Evolutionary conservation across 2,888 invertebrate genomes (phyloP).

Genomic region (Agonopterix alstromeriana): DNA sequence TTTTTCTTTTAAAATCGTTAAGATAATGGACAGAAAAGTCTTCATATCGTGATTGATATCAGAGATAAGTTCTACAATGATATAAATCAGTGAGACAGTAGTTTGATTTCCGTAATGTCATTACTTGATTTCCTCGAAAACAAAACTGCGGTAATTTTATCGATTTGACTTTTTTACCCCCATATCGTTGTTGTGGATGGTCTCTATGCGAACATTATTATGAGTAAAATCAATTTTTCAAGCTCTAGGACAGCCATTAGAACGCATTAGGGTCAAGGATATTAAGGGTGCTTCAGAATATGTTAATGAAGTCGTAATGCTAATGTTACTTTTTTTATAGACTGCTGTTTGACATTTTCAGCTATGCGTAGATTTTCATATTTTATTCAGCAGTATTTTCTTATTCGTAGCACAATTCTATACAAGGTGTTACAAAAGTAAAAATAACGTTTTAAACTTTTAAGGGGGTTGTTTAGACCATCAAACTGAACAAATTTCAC

Average conservation of each 20-base stretch:
- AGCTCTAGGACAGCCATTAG: background rate
- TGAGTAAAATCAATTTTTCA: conserved; percentile 30
- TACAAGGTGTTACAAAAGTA: too few relatives aligned
- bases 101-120: background rate
- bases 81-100: too few relatives aligned
- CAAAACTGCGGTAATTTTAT: conserved; percentile 77
- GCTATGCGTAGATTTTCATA: too few relatives aligned
- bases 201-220: conserved; percentile 45
- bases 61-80: too few relatives aligned
- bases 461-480: too few relatives aligned
- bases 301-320: background rate
- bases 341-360: too few relatives aligned
- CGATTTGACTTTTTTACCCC: conserved; percentile 63
- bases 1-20: conserved; percentile 26
- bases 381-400: too few relatives aligned
- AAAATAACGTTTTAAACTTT: too few relatives aligned
- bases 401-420: too few relatives aligned
- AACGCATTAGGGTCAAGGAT: conserved; percentile 11
- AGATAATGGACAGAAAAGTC: background rate
- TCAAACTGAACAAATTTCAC: too few relatives aligned
- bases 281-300: background rate
- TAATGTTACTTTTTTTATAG: background rate
- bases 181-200: conserved; percentile 44
- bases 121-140: conserved; percentile 42
- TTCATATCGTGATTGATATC: too few relatives aligned